Conservation (phyloP, 2,113 vertebrate species). For the Epinephelus moara region DNA sequence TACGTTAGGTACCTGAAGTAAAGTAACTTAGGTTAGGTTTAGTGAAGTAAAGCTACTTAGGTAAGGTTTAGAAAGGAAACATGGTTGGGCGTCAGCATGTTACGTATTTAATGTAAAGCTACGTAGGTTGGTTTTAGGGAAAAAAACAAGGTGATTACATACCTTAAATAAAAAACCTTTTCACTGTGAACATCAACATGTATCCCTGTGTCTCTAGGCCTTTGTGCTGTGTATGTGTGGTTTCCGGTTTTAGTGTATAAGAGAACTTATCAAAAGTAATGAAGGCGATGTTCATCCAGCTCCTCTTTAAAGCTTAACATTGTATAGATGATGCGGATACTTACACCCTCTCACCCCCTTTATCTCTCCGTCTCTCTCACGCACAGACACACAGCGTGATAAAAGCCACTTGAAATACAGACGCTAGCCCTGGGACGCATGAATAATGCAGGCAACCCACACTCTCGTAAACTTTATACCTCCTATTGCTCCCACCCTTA, state of each 20-base stretch:
- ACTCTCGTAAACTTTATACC: conserved; percentile 70
- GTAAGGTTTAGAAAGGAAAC: too few species aligned
- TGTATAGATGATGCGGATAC: conserved; percentile 34
- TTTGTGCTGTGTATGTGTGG: conserved; percentile 1
- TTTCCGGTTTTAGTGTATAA: conserved; percentile 6
- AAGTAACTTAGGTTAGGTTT: too few species aligned
- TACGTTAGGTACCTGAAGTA: too few species aligned
- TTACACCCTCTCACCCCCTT: not conserved
- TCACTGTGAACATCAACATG: not conserved
- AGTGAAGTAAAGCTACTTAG: too few species aligned
- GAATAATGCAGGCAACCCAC: conserved; percentile 73
- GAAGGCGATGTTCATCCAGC: conserved; percentile 33
- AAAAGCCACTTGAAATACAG: conserved; percentile 71
- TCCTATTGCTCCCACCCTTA: conserved; percentile 51
- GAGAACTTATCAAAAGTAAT: conserved; percentile 38
- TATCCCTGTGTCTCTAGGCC: not conserved
- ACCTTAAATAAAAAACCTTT: too few species aligned
- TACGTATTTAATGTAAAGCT: too few species aligned
- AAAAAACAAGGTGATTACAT: too few species aligned
- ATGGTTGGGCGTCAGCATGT: too few species aligned
- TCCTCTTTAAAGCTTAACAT: conserved; percentile 32
- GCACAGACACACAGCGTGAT: conserved; percentile 32
- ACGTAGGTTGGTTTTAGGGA: too few species aligned
- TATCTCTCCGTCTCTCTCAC: conserved; percentile 6
- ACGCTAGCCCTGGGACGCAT: conserved; percentile 66